A percentile compares a stretch with the other conserved stretches of the same genome.
Conservation (phyloP, 2,888 invertebrate genomes). For the Melieria picta region DNA sequence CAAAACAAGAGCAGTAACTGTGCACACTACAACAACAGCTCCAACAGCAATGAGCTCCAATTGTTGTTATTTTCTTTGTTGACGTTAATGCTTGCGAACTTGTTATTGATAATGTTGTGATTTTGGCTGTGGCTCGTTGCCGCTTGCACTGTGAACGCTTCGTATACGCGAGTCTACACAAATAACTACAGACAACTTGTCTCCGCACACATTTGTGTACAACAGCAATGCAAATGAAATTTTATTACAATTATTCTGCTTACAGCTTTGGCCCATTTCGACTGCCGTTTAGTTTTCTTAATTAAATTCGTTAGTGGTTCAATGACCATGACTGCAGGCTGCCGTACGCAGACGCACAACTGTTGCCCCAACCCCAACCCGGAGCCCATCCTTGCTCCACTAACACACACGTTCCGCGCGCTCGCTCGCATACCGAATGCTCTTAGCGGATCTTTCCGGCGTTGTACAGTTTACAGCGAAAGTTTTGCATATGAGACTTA, state of each 20-base stretch:
- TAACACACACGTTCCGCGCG: too few species aligned
- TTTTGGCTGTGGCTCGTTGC: neutral
- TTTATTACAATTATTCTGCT: neutral
- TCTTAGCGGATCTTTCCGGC: too few species aligned
- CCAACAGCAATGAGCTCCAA: neutral
- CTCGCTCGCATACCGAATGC: too few species aligned
- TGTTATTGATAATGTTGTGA: neutral
- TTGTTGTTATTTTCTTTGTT: neutral
- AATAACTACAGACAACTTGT: neutral
- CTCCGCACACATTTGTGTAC: neutral
- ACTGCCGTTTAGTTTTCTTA: conserved; percentile 2
- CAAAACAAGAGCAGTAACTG: neutral
- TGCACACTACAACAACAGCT: neutral
- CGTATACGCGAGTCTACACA: neutral
- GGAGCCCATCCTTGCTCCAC: too few species aligned
- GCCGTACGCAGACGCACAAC: neutral
- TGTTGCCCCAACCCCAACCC: too few species aligned
- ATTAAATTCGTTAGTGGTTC: conserved; percentile 19
- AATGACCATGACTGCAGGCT: conserved; percentile 6
- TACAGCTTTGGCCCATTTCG: neutral
- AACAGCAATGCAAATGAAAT: neutral
- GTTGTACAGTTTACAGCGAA: too few species aligned
- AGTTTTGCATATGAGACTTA: too few species aligned
- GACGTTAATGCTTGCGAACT: neutral
- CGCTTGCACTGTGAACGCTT: neutral